Base-by-base conservation (phyloP, 2,888 invertebrate species). In the Oligia strigilis region DNA sequence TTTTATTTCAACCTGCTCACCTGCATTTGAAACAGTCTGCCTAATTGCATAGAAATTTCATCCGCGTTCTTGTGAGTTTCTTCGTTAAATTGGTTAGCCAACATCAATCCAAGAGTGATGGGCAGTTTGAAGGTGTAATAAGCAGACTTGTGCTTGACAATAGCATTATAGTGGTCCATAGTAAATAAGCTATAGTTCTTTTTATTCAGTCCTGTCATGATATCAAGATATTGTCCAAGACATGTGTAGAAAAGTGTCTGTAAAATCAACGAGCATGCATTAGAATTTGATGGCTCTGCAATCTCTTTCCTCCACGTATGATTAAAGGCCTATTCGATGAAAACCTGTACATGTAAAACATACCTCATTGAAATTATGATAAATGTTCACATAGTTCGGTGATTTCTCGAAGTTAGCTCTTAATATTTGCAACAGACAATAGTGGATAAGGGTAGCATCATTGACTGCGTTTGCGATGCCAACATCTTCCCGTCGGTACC, bases 21-120 rank as follows among this genome's bases (percentile, higher is more conserved):
- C 97, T 99, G 99, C n/a, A 99, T 98, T 97, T 99, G 99, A 93
- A 98, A 99, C 90, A 99, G 98, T 88, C 98, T 98, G 13, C 99
- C 99, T 97, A 99, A 98, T 94, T 99, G 98, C 64, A 99, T 92
- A 4, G 99, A 96, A 86, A 99, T 98, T 0, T 98, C 98, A 93
- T 98, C 98, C 0, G 98, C 98, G 91, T 98, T 98, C 62, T 98
- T 96, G 90, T 98, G 98, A 84, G 98, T 97, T 91, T 98, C 98
- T 36, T 97, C 96, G 93, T 98, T 98, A 72, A 93, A 93, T 71
- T 97, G 97, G 95, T 98, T 97, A 87, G 98, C 98, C 95, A 99
- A 97, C 92, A 98, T 97, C 98, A 99, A 98, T 3, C 98, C 99
- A 72, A 98, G 93, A 29, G 98, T 98, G 40, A 99, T 98, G 1